Evolutionary conservation across 2,888 invertebrate genomes (phyloP), one percentile per base, ranked within the genome.

Genomic region (Saturnia japonica): DNA sequence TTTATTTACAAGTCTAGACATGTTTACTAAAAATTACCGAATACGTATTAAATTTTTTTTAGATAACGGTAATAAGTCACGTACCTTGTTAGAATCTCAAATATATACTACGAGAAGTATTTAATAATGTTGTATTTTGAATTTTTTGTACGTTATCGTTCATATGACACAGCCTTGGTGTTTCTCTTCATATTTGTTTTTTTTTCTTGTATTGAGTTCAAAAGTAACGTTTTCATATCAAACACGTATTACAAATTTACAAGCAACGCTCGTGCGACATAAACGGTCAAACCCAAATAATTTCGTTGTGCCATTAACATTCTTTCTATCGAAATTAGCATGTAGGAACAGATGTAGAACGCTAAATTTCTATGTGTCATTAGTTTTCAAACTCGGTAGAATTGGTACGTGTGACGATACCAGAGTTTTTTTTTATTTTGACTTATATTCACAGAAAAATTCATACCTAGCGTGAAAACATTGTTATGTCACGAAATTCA

Each of bases 301-400:
- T 84, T 84, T 82, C 78, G 79, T 72, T 76, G 78, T 74, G 77
- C 81, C 79, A 85, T 86, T 85, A 84, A 82, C 82, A 86, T 85
- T 87, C 74, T 85, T 86, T 83, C 71, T 74, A 78, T 79, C 72
- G 79, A 80, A 85, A 84, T 82, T 79, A 76, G 83, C 84, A 78
- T 77, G 75, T 74, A 72, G 74, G 72, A 75, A 77, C 75, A 77
- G 64, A 42, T 68, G 69, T 47, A 68, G 69, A 69, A 73, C 62
- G 47, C 47, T 7, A 47, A 16, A 47, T 47, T 47, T 47, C 47
- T 47, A 19, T 16, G 45, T 47, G 45, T 6, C 47, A 19, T 47
- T n/a, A 19, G 19, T 47, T 19, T 47, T 6, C 6, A 34, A 34
- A 34, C 34, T 34, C 16, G 19, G 16, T 47, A 47, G 2, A 47